Evolutionary conservation across 2,888 invertebrate genomes (phyloP).

Genomic region (Thera britannica): DNA sequence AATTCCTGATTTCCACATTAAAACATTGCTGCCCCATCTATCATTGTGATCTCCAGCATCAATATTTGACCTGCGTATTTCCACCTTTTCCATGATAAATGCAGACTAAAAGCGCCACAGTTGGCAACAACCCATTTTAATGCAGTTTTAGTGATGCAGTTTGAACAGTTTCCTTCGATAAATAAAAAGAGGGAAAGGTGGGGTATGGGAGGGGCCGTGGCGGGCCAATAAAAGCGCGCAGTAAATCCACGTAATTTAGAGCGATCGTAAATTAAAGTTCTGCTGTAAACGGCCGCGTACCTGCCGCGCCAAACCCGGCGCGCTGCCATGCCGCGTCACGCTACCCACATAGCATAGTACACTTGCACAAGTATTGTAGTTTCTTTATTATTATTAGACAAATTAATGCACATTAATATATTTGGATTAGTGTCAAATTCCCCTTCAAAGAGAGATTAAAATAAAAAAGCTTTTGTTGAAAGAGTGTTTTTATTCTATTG

Average conservation of each 20-base stretch:
- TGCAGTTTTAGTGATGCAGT: constrained; percentile 57
- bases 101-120: constrained; percentile 14
- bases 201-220: constrained; percentile 62
- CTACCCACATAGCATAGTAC: constrained; percentile 29
- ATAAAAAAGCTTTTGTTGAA: too few species aligned
- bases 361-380: constrained; percentile 23
- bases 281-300: constrained; percentile 79
- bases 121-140: constrained; percentile 21
- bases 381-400: not conserved
- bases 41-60: too few species aligned
- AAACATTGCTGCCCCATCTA: not conserved
- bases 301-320: constrained; percentile 66
- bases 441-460: too few species aligned
- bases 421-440: too few species aligned
- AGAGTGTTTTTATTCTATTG: too few species aligned
- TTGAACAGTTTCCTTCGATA: constrained; percentile 59
- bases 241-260: constrained; percentile 85
- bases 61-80: not conserved
- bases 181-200: constrained; percentile 59
- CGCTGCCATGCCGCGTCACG: constrained; percentile 52
- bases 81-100: not conserved
- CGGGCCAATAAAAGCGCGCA: constrained; percentile 82
- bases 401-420: too few species aligned
- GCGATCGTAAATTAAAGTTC: constrained; percentile 83
- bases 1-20: not conserved